phyloP scores from a whole-genome alignment of 1,140 invertebrate species.

The Penaeus japonicus region DNA sequence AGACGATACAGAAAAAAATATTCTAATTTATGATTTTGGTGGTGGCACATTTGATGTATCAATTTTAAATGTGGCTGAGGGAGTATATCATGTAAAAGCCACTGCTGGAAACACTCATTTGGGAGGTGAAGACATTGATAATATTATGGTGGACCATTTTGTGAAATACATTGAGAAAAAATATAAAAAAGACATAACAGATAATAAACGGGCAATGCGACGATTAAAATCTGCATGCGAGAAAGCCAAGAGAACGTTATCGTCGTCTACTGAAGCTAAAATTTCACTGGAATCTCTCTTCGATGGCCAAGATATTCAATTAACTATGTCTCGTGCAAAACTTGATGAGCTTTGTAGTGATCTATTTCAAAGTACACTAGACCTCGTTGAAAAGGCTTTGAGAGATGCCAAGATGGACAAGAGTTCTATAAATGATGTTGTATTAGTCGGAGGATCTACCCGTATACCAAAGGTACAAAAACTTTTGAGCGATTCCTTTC shows the following conservation, averaged over 20 bases:
- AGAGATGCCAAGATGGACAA: slow-evolving; percentile 61
- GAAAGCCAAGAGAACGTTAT: slow-evolving; percentile 67
- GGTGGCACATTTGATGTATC: slow-evolving; percentile 81
- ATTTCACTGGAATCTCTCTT: slow-evolving; percentile 79
- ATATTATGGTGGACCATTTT: slow-evolving; percentile 61
- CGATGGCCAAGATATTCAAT: slow-evolving; percentile 72
- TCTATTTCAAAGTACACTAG: slow-evolving; percentile 67
- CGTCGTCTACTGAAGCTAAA: slow-evolving; percentile 62
- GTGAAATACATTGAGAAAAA: slow-evolving; percentile 60
- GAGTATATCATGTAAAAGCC: slow-evolving; percentile 76
- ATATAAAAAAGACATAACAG: slow-evolving; percentile 59
- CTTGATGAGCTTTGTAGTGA: slow-evolving; percentile 66
- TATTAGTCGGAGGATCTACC: no score
- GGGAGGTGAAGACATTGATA: slow-evolving; percentile 61
- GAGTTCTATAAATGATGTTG: no score
- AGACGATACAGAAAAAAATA: slow-evolving; percentile 64
- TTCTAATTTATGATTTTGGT: slow-evolving; percentile 69
- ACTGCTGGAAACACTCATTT: slow-evolving; percentile 68
- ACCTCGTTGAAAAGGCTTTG: slow-evolving; percentile 75
- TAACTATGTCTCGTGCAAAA: slow-evolving; percentile 64
- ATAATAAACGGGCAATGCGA: slow-evolving; percentile 64
- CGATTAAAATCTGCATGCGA: slow-evolving; percentile 75
- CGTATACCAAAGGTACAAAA: slow-evolving; percentile 67
- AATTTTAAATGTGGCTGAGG: slow-evolving; percentile 84
- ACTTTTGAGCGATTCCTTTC: slow-evolving; percentile 62